Evolutionary conservation across 2,888 invertebrate species (phyloP).

Genomic region (Meghimatium bilineatum): DNA sequence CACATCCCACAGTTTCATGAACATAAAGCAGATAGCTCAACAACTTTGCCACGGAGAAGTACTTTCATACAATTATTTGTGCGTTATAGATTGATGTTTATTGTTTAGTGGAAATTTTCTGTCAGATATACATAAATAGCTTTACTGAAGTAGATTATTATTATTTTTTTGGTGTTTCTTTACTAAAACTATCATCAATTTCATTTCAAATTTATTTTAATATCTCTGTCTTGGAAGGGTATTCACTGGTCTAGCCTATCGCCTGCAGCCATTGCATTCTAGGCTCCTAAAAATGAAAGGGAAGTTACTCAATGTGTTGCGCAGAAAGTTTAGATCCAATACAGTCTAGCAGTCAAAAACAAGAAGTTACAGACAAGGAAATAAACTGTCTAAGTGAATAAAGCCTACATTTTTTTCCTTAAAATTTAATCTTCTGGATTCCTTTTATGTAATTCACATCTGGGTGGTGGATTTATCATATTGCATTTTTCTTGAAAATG

Average conservation of each 20-base stretch:
- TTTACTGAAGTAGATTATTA: no score
- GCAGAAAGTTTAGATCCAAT: not conserved
- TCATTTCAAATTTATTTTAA: not conserved
- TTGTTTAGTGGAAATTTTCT: no score
- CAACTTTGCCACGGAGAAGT: no score
- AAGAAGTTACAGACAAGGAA: slow-evolving; percentile 6
- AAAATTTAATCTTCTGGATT: not conserved
- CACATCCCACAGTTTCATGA: no score
- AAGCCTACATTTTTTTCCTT: not conserved
- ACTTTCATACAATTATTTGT: no score
- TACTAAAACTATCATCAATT: not conserved
- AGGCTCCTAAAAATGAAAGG: slow-evolving; percentile 15
- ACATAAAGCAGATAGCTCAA: no score
- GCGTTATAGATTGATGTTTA: no score
- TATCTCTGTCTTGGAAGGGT: slow-evolving; percentile 4
- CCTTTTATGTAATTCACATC: not conserved
- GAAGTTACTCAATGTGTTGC: slow-evolving; percentile 23
- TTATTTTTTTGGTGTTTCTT: not conserved
- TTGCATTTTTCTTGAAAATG: not conserved
- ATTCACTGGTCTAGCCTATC: not conserved
- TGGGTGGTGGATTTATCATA: not conserved
- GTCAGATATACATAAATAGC: no score
- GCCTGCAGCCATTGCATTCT: slow-evolving; percentile 6
- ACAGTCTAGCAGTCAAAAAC: slow-evolving; percentile 2
- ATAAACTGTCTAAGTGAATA: slow-evolving; percentile 29